These are phyloP conservation scores for Coregonus sp. DNA, from an alignment of 2,797 vertebrate species.

Conservation along the genomic window DNA sequence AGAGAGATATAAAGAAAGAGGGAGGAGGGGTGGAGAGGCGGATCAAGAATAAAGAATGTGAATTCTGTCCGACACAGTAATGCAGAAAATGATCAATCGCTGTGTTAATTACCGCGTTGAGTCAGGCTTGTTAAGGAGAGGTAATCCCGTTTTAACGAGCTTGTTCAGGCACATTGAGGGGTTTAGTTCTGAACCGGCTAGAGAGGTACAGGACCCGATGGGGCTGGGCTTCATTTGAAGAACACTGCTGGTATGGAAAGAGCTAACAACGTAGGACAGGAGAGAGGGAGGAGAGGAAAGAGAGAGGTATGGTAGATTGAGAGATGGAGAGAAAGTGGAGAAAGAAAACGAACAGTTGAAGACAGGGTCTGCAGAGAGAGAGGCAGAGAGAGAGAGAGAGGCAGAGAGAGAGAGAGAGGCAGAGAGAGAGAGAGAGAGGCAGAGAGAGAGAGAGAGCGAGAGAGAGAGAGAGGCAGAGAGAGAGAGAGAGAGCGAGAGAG, in stretches of 20 bases:
- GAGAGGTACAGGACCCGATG: conserved; percentile 15
- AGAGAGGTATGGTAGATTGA: neutral
- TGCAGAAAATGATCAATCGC: conserved; percentile 56
- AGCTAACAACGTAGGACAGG: conserved; percentile 27
- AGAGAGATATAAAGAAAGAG: neutral
- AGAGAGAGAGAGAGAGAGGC: conserved; percentile 3
- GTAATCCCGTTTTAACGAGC: conserved; percentile 76
- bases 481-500: neutral
- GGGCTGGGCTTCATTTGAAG: conserved; percentile 38
- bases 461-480: neutral
- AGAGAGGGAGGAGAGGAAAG: conserved; percentile 2
- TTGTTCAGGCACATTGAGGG: conserved; percentile 19
- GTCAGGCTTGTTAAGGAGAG: conserved; percentile 48
- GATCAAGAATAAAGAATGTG: conserved; percentile 16
- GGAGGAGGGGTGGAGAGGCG: neutral
- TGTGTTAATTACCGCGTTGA: conserved; percentile 47
- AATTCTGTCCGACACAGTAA: conserved; percentile 26
- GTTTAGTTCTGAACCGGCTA: neutral
- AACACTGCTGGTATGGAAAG: conserved; percentile 3
- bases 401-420: neutral
- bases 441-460: neutral
- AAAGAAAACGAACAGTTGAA: conserved; percentile 8
- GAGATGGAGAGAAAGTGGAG: neutral
- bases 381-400: neutral
- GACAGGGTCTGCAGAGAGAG: neutral